Evolutionary conservation across 2,888 invertebrate species (phyloP), one percentile per base, ranked within the genome.

Genomic region (Thyatira batis): DNA sequence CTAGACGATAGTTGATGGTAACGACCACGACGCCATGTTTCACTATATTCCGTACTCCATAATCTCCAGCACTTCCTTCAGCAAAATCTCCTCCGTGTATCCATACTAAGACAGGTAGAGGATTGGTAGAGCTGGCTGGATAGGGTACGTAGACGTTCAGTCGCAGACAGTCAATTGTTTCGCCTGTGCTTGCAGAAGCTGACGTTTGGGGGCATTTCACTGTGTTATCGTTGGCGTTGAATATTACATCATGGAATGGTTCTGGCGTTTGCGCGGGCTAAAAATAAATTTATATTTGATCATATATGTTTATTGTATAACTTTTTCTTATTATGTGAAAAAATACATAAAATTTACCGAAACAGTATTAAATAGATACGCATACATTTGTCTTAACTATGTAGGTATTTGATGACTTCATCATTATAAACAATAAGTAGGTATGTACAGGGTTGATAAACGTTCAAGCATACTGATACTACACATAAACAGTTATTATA

Each of bases 111-210:
- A 92, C 91, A 13, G 92, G 90, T 28, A 90, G 57, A 3, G 87
- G 89, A 54, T 79, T 87, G 11, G 59, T 69, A 3, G 78, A 71
- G 51, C 84, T 84, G 1, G 92, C 90, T 52, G 64, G 58, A 30
- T 72, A 78, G 4, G 91, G 91, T 3, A 88, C 86, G 57, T 82
- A 89, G 0, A 96, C 93, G 73, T 95, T 96, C 5, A 96, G 73
- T 55, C 92, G 93, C 0, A 96, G 89, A 59, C 95, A 96, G 73
- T 94, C 94, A 55, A 94, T 83, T 45, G 74, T 67, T 51, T 62
- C 60, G 4, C 52, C 27, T 58, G 63, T 39, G 83, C 85, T 27
- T 27, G 61, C 58, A 52, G 63, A 61, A 9, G 63, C 55, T 6
- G 69, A 58, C 0, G 66, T 58, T 71, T 91, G 91, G 27, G 91